phyloP scores from a whole-genome alignment of 1,140 invertebrate genomes.

The Lepidurus couesii region DNA sequence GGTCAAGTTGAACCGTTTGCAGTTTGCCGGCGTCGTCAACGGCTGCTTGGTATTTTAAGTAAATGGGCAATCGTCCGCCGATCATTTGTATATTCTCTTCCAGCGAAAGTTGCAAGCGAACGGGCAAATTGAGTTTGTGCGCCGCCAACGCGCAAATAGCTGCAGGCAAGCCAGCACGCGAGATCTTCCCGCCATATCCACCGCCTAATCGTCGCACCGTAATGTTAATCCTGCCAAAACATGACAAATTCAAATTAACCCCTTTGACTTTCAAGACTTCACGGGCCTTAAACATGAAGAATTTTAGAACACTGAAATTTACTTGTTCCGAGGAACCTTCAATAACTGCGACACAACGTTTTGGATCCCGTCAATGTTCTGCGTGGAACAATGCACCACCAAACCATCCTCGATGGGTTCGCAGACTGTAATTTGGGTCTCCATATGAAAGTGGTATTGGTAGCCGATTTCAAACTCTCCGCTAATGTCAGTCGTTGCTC shows the following conservation, averaged over 20 bases:
- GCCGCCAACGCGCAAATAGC: conserved; percentile 59
- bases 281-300: too few species aligned
- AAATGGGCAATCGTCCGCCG: conserved; percentile 57
- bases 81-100: conserved; percentile 59
- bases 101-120: conserved; percentile 57
- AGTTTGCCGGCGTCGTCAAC: not conserved
- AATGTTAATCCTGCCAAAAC: conserved; percentile 54
- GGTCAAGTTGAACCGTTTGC: not conserved
- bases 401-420: conserved; percentile 46
- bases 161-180: conserved; percentile 50
- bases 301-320: not conserved
- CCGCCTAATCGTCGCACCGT: conserved; percentile 62
- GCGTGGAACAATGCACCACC: conserved; percentile 43
- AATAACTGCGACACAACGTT: conserved; percentile 54
- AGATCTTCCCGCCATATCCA: conserved; percentile 63
- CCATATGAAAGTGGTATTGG: conserved; percentile 49
- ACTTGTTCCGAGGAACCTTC: conserved; percentile 47
- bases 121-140: conserved; percentile 54
- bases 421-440: conserved; percentile 44
- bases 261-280: not conserved
- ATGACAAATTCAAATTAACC: not conserved
- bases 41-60: conserved; percentile 54
- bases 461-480: conserved; percentile 43
- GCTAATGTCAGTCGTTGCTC: conserved; percentile 36
- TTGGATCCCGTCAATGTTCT: conserved; percentile 49